These are phyloP conservation scores for Goniozus legneri DNA, from an alignment of 1,140 invertebrate species.

Conservation along the genomic window DNA sequence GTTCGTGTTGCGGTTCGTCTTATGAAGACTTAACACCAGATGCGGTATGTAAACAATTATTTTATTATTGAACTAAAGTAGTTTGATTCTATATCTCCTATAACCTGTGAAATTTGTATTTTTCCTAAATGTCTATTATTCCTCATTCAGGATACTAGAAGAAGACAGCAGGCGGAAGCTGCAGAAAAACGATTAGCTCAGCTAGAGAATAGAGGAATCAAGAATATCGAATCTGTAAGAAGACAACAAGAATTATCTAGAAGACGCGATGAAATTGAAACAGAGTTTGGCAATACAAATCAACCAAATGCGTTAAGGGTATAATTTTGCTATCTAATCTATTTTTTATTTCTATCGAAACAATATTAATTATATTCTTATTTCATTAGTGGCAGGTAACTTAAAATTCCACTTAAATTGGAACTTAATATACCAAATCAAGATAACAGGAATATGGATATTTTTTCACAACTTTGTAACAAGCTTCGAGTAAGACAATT, in stretches of 20 bases:
- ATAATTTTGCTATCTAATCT: neutral
- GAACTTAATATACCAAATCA: too few species aligned
- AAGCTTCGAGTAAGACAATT: neutral
- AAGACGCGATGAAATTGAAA: slow-evolving; percentile 37
- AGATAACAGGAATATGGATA: too few species aligned
- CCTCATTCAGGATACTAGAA: slow-evolving; percentile 45
- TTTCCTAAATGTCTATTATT: neutral
- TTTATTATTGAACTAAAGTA: slow-evolving; percentile 11
- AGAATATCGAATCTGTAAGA: slow-evolving; percentile 54
- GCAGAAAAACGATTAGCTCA: slow-evolving; percentile 53
- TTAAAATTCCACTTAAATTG: too few species aligned
- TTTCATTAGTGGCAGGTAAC: slow-evolving; percentile 40
- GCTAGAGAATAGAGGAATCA: slow-evolving; percentile 54
- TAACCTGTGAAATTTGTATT: neutral
- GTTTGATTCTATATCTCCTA: neutral
- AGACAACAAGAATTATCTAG: slow-evolving; percentile 49
- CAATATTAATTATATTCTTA: slow-evolving; percentile 8
- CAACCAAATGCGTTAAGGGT: slow-evolving; percentile 28
- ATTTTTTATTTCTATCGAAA: neutral
- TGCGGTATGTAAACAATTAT: slow-evolving; percentile 21
- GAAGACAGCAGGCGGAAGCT: slow-evolving; percentile 54
- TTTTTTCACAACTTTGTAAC: too few species aligned
- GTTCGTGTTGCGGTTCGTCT: slow-evolving; percentile 25
- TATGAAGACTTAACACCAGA: slow-evolving; percentile 38
- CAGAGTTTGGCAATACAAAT: slow-evolving; percentile 29